Base-by-base conservation (phyloP, 2,797 vertebrate genomes). In the Knipowitschia caucasica region DNA sequence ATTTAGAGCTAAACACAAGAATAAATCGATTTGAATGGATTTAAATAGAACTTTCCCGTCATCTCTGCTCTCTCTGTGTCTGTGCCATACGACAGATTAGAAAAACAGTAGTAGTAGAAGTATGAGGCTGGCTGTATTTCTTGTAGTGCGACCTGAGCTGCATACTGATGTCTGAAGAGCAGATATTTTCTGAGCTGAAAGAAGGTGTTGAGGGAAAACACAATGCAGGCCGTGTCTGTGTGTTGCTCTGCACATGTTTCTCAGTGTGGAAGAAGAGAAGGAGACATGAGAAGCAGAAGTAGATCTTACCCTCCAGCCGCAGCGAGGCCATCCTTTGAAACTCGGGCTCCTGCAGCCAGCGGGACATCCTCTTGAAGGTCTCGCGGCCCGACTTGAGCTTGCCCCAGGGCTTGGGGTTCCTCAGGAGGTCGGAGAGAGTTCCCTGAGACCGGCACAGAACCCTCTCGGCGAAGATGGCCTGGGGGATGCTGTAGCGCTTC, bases 401-500 rank as follows among this genome's bases (percentile, higher is more conserved):
- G 75, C 89, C 89, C 92, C 92, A 93, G 54, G 92, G 92, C 69
- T 93, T 93, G 66, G 92, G 92, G 86, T 93, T 93, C 80, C 92
- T 87, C 75, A 93, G 88, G 69, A 93, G 92, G 82, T 93, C 92
- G 3, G 92, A 93, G 70, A 93, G 79, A 1, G 92, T 93, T 59
- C 92, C 92, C 80, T 93, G 92, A 43, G 92, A 93, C 69, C 92
- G 73, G 63, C 91, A 92, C 65, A 93, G 85, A 50, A 93, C 91
- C 75, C 91, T 80, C 81, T 92, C 91, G 0, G 92, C 92, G 5
- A 93, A 93, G 80, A 93, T 92, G 66, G 92, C 92, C 80, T 93
- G 92, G 3, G 92, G 92, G 81, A 93, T 93, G 89, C 92, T 92
- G 88, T 92, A 92, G 40, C 91, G 72, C 82, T 93, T 93, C 62